Evolutionary conservation across 2,113 vertebrate genomes (phyloP).

Genomic region (Gymnorhina tibicen): DNA sequence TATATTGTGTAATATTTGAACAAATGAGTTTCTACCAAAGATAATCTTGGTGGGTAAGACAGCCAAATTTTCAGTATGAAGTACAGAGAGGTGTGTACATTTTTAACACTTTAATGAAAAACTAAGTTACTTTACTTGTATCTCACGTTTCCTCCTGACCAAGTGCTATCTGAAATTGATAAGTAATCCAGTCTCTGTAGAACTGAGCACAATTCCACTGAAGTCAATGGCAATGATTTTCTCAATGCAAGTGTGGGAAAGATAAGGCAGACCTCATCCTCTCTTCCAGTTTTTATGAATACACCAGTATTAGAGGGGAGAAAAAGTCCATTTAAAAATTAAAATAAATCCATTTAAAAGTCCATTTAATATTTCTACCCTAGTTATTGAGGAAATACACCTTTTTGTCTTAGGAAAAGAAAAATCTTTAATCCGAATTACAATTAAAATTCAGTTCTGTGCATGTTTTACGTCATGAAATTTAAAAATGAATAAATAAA

Average conservation of each 20-base stretch:
- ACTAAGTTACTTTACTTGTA: not conserved
- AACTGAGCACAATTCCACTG: not conserved
- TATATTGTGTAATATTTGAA: constrained; percentile 15
- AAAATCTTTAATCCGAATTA: not conserved
- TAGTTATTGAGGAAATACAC: not conserved
- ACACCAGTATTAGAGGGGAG: not conserved
- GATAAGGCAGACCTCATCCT: not conserved
- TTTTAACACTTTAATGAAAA: not conserved
- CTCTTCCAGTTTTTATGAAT: not conserved
- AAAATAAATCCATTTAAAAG: too few species aligned
- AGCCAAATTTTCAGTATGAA: not conserved
- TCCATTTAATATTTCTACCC: not conserved
- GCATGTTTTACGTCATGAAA: not conserved
- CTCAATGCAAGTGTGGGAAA: not conserved
- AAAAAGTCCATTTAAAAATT: not conserved
- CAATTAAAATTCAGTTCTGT: not conserved
- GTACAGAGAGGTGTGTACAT: not conserved
- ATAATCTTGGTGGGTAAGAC: not conserved
- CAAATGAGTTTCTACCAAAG: constrained; percentile 36
- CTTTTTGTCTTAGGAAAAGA: not conserved
- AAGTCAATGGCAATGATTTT: not conserved
- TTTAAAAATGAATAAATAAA: not conserved
- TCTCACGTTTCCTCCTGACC: not conserved
- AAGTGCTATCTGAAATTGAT: not conserved
- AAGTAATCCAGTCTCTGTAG: not conserved